These are phyloP conservation scores for Desmophyllum pertusum DNA, from an alignment of 92 coral and sea anemone genomes.

Conservation along the genomic window DNA sequence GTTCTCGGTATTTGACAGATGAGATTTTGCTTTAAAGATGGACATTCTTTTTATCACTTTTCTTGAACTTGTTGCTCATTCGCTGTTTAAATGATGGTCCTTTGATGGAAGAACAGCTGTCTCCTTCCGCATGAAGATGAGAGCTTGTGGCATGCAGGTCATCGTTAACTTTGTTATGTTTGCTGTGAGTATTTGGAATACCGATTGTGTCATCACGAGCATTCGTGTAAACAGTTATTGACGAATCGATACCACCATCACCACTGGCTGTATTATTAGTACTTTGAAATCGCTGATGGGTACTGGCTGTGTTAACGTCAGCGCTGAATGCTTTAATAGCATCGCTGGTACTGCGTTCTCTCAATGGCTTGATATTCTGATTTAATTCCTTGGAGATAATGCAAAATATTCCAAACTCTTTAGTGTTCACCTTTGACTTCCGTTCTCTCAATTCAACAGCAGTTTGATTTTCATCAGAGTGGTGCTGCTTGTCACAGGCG, in stretches of 20 bases:
- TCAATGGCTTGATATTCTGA: background rate
- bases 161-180: background rate
- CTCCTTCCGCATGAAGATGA: background rate
- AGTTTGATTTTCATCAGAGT: background rate
- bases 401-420: constrained; percentile 23
- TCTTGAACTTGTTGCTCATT: background rate
- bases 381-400: constrained; percentile 10
- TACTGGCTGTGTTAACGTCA: background rate
- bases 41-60: background rate
- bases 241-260: too few relatives aligned
- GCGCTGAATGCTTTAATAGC: constrained; percentile 13
- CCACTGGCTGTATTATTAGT: background rate
- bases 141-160: background rate
- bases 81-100: background rate
- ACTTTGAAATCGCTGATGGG: background rate
- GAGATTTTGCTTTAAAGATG: background rate
- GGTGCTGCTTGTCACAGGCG: background rate
- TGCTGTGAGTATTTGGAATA: background rate
- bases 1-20: background rate
- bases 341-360: constrained; percentile 1
- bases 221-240: too few relatives aligned
- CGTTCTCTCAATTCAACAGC: background rate
- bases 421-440: constrained; percentile 14
- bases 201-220: background rate
- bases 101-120: background rate